Evolutionary conservation across 2,888 invertebrate genomes (phyloP).

Genomic region (Hydrotaea cyrtoneurina): DNA sequence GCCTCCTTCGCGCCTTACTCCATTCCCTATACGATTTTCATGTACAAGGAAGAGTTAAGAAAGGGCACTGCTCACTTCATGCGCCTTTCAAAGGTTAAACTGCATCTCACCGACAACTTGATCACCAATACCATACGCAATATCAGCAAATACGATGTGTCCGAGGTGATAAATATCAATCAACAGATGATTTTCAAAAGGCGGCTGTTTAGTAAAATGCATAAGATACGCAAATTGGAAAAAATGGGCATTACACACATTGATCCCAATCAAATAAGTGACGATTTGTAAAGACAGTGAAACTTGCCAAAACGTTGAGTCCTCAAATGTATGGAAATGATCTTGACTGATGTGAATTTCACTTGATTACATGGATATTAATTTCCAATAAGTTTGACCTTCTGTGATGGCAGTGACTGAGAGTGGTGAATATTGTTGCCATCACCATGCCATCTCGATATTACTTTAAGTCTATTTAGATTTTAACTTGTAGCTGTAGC

Average conservation of each 20-base stretch:
- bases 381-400: too few species aligned
- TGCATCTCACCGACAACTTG: conserved; percentile 49
- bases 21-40: conserved; percentile 50
- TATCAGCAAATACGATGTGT: conserved; percentile 34
- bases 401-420: too few species aligned
- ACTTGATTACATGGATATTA: too few species aligned
- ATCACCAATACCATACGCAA: conserved; percentile 43
- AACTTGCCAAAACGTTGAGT: not conserved
- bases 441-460: too few species aligned
- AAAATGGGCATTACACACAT: conserved; percentile 46
- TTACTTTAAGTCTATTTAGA: too few species aligned
- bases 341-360: too few species aligned
- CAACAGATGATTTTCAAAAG: conserved; percentile 45
- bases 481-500: too few species aligned
- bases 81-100: conserved; percentile 45
- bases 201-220: conserved; percentile 15
- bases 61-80: conserved; percentile 36
- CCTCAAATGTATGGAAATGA: too few species aligned
- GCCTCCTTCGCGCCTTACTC: conserved; percentile 5
- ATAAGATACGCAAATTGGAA: conserved; percentile 43
- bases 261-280: conserved; percentile 45
- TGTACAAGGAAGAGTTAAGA: conserved; percentile 44
- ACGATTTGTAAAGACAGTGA: conserved; percentile 32
- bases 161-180: conserved; percentile 48
- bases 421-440: too few species aligned